Conservation (phyloP, 2,113 vertebrate species). For the Synchiropus splendidus region DNA sequence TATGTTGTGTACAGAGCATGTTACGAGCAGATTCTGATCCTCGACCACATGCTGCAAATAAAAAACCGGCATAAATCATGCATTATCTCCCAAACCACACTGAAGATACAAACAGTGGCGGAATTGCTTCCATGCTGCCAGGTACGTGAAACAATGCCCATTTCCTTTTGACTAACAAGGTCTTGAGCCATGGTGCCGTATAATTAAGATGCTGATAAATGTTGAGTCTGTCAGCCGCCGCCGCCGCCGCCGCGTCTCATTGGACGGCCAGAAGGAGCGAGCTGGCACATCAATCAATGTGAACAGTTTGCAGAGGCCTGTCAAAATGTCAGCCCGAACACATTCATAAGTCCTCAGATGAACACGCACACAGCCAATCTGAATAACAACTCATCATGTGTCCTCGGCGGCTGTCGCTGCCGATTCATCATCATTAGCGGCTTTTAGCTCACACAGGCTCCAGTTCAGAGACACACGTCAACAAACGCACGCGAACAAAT, state of each 20-base stretch:
- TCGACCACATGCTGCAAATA: slow-evolving; percentile 16
- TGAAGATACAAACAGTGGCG: slow-evolving; percentile 38
- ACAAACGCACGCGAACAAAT: slow-evolving; percentile 3
- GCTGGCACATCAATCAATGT: slow-evolving; percentile 61
- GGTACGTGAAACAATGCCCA: slow-evolving; percentile 50
- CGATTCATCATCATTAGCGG: slow-evolving; percentile 62
- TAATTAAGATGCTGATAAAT: slow-evolving; percentile 61
- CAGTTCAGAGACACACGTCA: slow-evolving; percentile 28
- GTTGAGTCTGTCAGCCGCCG: slow-evolving; percentile 29
- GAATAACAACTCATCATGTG: slow-evolving; percentile 58
- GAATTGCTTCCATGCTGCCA: slow-evolving; percentile 40
- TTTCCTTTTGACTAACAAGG: slow-evolving; percentile 49
- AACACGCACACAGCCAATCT: slow-evolving; percentile 41
- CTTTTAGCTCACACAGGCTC: slow-evolving; percentile 37
- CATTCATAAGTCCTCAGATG: slow-evolving; percentile 62
- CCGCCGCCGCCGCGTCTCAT: slow-evolving; percentile 37
- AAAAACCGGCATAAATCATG: slow-evolving; percentile 50
- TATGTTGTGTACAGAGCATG: too few species aligned
- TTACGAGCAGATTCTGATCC: too few species aligned
- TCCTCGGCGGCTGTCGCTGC: slow-evolving; percentile 44
- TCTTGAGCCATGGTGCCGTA: slow-evolving; percentile 46
- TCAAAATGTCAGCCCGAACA: slow-evolving; percentile 59
- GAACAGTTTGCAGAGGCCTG: slow-evolving; percentile 60
- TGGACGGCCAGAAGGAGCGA: slow-evolving; percentile 27
- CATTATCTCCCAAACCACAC: slow-evolving; percentile 42